Evolutionary conservation across 1,140 invertebrate species (phyloP), one percentile per base, ranked within the genome.

Genomic region (Drosophila bocki): DNA sequence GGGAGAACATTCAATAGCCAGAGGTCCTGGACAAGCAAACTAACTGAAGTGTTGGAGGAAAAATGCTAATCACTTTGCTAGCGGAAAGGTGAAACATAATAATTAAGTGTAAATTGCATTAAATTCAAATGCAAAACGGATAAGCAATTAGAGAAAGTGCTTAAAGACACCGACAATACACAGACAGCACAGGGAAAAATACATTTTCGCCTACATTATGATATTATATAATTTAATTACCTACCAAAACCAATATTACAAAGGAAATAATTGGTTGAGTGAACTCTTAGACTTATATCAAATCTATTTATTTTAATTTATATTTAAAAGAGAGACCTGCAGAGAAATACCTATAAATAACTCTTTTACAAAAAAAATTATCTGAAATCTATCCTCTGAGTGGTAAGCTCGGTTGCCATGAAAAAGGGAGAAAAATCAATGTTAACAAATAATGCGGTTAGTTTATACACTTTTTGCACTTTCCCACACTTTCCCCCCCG

Each of bases 381-480:
- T 26, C 53, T 22, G 35, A 6, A 1, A 51, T 35, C 32, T 39
- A 56, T 26, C 35, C 53, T 26, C 53, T 39, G 19, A 56, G 53
- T 56, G 53, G 35, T 11, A 22, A 53, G 29, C 32, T 57, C 22
- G 3, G 9, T 12, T 22, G 44, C 19, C 35, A 6, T 54, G 5
- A 50, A 71, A 56, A 42, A 37, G 11, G 17, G 50, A 3, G 17
- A 22, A 39, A 45, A 59, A 47, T 67, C 26, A 57, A 35, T 58
- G 65, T 48, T 41, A 58, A 67, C 61, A 67, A 76, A 76, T 54
- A 77, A 41, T 77, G 48, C 37, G 72, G 72, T 77, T 67, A 68
- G 74, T 68, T 68, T 57, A 57, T 53, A 48, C 56, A 42, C 17
- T 60, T 74, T 70, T 44, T 19, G 9, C 44, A 77, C 17, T 35